These are phyloP conservation scores for Xyrichtys novacula DNA, from an alignment of 2,797 vertebrate genomes.

Conservation along the genomic window DNA sequence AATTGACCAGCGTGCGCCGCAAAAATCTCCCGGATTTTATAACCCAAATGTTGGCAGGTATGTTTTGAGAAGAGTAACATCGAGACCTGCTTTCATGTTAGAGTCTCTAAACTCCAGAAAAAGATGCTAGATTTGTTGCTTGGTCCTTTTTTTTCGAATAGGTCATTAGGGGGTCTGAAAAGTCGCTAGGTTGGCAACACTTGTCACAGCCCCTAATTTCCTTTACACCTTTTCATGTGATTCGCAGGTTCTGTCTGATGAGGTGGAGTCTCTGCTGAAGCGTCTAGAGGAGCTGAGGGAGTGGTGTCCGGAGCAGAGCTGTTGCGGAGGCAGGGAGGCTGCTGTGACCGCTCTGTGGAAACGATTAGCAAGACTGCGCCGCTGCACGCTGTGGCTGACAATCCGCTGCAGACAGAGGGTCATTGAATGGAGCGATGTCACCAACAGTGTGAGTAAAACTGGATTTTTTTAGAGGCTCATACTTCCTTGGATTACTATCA, in stretches of 20 bases:
- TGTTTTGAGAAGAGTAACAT: no score
- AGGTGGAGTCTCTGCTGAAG: conserved; percentile 55
- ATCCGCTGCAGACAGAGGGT: conserved; percentile 81
- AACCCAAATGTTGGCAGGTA: no score
- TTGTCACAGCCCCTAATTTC: no score
- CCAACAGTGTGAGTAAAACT: conserved; percentile 81
- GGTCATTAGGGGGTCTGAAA: no score
- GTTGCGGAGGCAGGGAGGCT: conserved; percentile 69
- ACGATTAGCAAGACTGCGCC: conserved; percentile 79
- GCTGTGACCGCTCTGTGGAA: conserved; percentile 77
- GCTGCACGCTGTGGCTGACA: conserved; percentile 77
- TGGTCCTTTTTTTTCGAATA: no score
- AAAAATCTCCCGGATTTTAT: no score
- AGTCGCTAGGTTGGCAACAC: no score
- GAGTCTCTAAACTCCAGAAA: no score
- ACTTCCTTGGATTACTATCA: neutral
- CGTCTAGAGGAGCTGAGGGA: conserved; percentile 71
- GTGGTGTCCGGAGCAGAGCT: conserved; percentile 80
- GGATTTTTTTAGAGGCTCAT: neutral
- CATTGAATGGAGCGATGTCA: conserved; percentile 88
- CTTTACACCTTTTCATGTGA: neutral
- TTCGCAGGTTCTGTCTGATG: conserved; percentile 71
- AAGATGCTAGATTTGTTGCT: no score
- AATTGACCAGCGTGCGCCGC: no score
- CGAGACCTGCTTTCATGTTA: no score